Base-by-base conservation (phyloP, 2,888 invertebrate genomes). In the Tipula vernalis region DNA sequence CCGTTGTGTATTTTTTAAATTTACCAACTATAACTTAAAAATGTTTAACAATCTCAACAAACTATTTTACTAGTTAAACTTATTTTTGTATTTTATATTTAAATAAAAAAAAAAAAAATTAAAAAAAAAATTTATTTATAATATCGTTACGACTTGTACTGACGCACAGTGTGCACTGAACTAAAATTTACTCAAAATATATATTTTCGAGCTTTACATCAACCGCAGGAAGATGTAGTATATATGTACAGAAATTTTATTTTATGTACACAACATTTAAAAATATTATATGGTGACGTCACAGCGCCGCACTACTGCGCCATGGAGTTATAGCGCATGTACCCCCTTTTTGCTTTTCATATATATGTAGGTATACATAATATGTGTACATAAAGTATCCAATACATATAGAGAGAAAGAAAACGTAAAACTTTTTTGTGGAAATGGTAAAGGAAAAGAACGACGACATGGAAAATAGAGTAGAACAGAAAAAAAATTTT, bases 131-230 rank as follows among this genome's bases (percentile, higher is more conserved):
- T 42, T 85, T 42, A 36, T 47, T 47, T 39, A 41, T 41, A 83
- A 84, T 36, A 8, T n/a, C 15, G 18, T 84, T 89, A 89, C 89
- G 89, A 90, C 90, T 90, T 89, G 90, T 89, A 89, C 89, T 90
- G 90, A 89, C 90, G 90, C 90, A 90, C 89, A 89, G 89, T 90
- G 89, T 89, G 90, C 90, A 90, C 90, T 90, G 89, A 90, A 88
- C 88, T 88, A 87, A 87, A 88, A 87, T 88, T 86, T 87, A 88
- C 87, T 39, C 15, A 18, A 39, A 42, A 42, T 85, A 85, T 42
- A 85, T 84, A 39, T 84, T 84, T 84, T 39, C 84, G 12, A 42
- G 71, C 28, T 85, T 85, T 18, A 85, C 85, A 85, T 42, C 42
- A 85, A 85, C 85, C 85, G 85, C 85, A 85, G 85, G 18, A 84